phyloP scores from a whole-genome alignment of 2,888 invertebrate species.

The Cheilosia urbana region DNA sequence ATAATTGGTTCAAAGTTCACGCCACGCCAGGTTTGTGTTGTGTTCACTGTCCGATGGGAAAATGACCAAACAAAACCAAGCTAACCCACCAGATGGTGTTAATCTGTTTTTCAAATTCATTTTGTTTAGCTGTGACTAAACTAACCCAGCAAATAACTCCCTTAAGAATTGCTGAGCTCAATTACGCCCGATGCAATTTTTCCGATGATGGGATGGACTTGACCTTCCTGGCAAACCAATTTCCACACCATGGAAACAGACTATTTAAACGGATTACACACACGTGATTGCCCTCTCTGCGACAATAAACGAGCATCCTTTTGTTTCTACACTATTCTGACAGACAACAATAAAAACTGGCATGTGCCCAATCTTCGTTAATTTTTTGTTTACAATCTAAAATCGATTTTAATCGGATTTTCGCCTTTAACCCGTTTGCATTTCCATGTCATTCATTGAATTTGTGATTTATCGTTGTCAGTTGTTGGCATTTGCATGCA shows the following conservation, averaged over 20 bases:
- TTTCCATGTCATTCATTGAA: not conserved
- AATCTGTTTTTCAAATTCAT: no score
- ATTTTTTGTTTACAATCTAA: not conserved
- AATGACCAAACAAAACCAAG: no score
- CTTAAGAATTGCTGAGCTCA: not conserved
- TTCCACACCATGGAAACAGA: not conserved
- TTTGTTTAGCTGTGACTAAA: not conserved
- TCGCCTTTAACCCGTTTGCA: not conserved
- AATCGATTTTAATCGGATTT: constrained; percentile 23
- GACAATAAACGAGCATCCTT: constrained; percentile 2
- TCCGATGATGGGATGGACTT: not conserved
- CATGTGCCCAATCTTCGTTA: not conserved
- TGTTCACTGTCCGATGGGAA: no score
- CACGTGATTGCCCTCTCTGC: constrained; percentile 5
- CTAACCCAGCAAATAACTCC: not conserved
- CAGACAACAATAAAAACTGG: not conserved
- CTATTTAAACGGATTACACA: constrained; percentile 23
- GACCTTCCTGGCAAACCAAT: no score
- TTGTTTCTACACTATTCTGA: not conserved
- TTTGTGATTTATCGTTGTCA: constrained; percentile 40
- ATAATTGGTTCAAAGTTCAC: no score
- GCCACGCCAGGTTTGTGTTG: no score
- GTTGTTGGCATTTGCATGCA: constrained; percentile 29
- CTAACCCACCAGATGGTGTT: no score
- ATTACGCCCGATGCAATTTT: not conserved